Evolutionary conservation across 1,140 invertebrate genomes (phyloP), one percentile per base, ranked within the genome.

Genomic region (Heliconius himera): DNA sequence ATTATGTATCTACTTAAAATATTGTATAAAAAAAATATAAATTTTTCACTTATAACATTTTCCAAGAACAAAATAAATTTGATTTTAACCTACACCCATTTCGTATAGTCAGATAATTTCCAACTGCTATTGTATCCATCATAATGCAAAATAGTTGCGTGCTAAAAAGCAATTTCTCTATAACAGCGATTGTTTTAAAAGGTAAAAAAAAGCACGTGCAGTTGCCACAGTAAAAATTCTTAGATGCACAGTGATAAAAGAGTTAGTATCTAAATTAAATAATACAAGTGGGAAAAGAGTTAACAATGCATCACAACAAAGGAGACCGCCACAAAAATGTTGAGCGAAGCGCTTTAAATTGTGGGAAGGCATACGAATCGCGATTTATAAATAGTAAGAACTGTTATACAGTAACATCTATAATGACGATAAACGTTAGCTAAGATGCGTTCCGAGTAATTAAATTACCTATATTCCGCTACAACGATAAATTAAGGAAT

Each of bases 401-500:
- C 73, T 22, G 36, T 36, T 77, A 74, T 78, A 75, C 72, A 77
- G 72, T 51, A 66, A 77, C 79, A 77, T 74, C 38, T 73, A 51
- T 81, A 81, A 81, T 74, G 76, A 77, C 60, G 41, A 77, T 77
- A 74, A 77, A 77, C 80, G 74, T 81, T 77, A 81, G 71, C 74
- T 60, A 66, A 70, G 71, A 75, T 76, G 56, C 72, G 73, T 77
- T 81, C 76, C 54, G 36, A 75, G 80, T 81, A 81, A 81, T 81
- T 78, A 81, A 81, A 81, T 81, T 77, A 81, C 80, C 80, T 81
- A 81, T 78, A 78, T 81, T 46, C 70, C 22, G 22, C 74, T 74
- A 74, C 73, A 46, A 66, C 38, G 60, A 74, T 81, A 81, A 77
- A 74, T 81, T 81, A 83, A 73, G 79, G 78, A 78, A 81, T 74